Base-by-base conservation (phyloP, 2,797 vertebrate species). In the Eospalax fontanierii region DNA sequence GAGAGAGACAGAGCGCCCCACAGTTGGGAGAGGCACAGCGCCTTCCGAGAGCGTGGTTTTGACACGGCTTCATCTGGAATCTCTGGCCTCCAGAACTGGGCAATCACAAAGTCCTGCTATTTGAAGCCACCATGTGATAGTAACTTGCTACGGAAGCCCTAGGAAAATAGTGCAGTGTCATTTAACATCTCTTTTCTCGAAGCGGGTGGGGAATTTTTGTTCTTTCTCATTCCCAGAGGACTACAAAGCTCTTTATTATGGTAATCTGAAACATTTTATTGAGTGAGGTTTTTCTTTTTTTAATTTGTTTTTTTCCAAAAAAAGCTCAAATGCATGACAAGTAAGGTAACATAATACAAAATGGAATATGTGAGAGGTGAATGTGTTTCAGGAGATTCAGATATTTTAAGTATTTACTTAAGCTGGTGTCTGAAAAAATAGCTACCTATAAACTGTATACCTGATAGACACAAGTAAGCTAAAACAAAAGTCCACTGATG, bases 321-420 rank as follows among this genome's bases (percentile, higher is more conserved):
- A 70, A 90, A 85, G 28, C 40, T n/a, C 4, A 83, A 71, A 43
- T 16, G 8, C 3, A 54, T 70, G 85, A 80, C 7, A 70, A 85
- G 24, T 7, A 28, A 89, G 19, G 4, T 92, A 65, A 38, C 35
- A 76, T 59, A 92, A n/a, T 35, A 38, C n/a, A 73, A 82, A 57
- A 16, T 89, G 0, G n/a, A 71, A 0, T 28, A 12, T 26, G 2
- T 46, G 30, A 75, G 11, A 70, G 35, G 22, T 30, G 59, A 86
- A 50, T 35, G 21, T 40, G 19, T 24, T 38, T 63, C 91, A 10
- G 40, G 68, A 70, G 7, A 78, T 18, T 86, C 35, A 71, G 65
- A 84, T 88, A 70, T 66, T 35, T 59, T n/a, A 95, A 78, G 75
- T 70, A 88, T 35, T 78, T 94, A 50, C 71, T 59, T 90, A 63